These are phyloP conservation scores for Cercopithecus mitis DNA, from an alignment of 2,797 vertebrate genomes.

Conservation along the genomic window DNA sequence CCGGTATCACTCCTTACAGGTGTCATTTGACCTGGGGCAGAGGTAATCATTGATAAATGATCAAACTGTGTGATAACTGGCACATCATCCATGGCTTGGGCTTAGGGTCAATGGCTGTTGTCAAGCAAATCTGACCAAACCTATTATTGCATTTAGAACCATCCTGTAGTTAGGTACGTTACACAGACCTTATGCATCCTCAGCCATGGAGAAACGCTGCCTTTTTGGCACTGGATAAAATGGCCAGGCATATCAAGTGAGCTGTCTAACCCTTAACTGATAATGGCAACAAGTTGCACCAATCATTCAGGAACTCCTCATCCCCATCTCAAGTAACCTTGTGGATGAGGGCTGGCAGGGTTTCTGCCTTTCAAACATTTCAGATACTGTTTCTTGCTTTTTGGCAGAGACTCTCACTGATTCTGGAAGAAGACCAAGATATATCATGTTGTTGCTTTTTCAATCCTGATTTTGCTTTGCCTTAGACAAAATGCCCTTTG, in stretches of 20 bases:
- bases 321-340: slow-evolving; percentile 79
- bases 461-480: slow-evolving; percentile 73
- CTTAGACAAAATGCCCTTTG: slow-evolving; percentile 80
- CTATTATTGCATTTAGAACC: not conserved
- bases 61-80: not conserved
- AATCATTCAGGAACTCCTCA: slow-evolving; percentile 80
- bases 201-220: slow-evolving; percentile 69
- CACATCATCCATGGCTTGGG: slow-evolving; percentile 47
- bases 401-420: slow-evolving; percentile 78
- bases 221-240: slow-evolving; percentile 77
- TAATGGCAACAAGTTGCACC: slow-evolving; percentile 84
- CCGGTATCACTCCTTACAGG: not conserved
- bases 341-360: slow-evolving; percentile 80
- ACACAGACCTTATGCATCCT: slow-evolving; percentile 26
- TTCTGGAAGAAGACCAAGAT: slow-evolving; percentile 84
- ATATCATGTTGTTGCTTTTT: slow-evolving; percentile 80
- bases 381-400: slow-evolving; percentile 85
- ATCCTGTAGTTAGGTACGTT: slow-evolving; percentile 40
- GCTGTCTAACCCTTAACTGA: slow-evolving; percentile 81
- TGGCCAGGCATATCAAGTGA: slow-evolving; percentile 66
- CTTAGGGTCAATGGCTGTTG: slow-evolving; percentile 47
- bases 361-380: slow-evolving; percentile 83
- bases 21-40: not conserved
- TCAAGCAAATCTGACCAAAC: slow-evolving; percentile 61
- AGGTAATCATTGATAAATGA: slow-evolving; percentile 49